Conservation (phyloP, 2,797 vertebrate species). For the Chlorospingus semifuscus region DNA sequence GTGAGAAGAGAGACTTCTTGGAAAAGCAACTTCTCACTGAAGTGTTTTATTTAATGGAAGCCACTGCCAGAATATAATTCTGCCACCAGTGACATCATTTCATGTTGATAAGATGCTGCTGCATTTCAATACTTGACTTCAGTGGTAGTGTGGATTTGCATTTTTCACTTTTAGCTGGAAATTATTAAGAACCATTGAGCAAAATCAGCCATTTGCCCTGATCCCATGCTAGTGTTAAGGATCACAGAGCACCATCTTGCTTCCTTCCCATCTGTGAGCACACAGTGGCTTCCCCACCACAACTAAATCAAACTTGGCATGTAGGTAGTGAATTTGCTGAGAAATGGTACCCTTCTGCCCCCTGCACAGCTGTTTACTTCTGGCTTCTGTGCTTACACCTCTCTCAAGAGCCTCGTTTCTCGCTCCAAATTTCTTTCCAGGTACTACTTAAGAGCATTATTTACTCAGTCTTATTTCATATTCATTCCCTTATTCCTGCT, state of each 20-base stretch:
- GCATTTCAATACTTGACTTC: background rate
- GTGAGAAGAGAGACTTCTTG: background rate
- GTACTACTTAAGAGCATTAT: background rate
- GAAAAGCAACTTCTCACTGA: background rate
- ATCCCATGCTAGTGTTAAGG: background rate
- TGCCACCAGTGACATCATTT: background rate
- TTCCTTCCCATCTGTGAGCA: background rate
- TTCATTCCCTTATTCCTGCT: background rate
- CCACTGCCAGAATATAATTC: background rate
- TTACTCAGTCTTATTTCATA: background rate
- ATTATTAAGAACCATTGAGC: background rate
- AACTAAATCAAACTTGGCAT: background rate
- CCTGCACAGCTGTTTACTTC: background rate
- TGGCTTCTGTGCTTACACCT: background rate
- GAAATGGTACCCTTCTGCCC: background rate
- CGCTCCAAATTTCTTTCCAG: background rate
- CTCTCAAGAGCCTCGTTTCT: background rate
- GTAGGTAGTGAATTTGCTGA: background rate
- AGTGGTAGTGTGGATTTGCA: background rate
- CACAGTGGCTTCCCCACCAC: fast-evolving
- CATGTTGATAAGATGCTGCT: background rate
- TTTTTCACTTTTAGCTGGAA: background rate
- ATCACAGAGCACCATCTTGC: background rate
- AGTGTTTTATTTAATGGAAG: background rate
- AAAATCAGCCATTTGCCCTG: background rate